Evolutionary conservation across 2,113 vertebrate species (phyloP).

Genomic region (Jacana jacana): DNA sequence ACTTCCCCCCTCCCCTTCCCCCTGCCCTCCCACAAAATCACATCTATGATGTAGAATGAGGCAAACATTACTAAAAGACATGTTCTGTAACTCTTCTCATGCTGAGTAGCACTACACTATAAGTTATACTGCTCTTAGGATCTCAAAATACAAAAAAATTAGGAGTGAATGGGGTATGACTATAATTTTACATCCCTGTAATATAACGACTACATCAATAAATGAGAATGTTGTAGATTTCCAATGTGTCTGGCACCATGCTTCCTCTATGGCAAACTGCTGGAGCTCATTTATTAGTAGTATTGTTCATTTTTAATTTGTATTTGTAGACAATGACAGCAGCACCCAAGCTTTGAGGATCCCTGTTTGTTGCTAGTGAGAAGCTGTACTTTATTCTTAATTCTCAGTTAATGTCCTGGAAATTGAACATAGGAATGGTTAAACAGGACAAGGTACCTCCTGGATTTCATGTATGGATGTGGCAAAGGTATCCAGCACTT

Average conservation of each 20-base stretch:
- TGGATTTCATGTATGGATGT: constrained; percentile 74
- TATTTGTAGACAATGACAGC: background rate
- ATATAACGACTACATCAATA: background rate
- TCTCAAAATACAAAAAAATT: background rate
- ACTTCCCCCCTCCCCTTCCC: fast-evolving
- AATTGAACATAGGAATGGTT: background rate
- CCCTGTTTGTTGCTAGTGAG: background rate
- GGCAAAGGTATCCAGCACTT: constrained; percentile 84
- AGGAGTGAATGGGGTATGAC: fast-evolving
- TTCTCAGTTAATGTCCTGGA: background rate
- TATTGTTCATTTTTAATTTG: background rate
- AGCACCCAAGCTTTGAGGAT: background rate
- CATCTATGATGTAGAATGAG: background rate
- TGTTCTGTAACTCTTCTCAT: background rate
- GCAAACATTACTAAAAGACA: background rate
- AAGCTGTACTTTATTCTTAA: background rate
- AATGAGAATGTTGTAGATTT: background rate
- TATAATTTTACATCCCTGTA: background rate
- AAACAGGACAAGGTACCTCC: constrained; percentile 71
- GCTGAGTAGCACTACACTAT: background rate
- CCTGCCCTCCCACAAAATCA: background rate
- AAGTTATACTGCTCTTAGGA: background rate
- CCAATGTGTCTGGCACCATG: background rate
- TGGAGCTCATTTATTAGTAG: background rate
- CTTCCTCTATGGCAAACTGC: background rate